These are phyloP conservation scores for Frieseomelitta varia DNA, from an alignment of 1,140 invertebrate genomes.

Conservation along the genomic window DNA sequence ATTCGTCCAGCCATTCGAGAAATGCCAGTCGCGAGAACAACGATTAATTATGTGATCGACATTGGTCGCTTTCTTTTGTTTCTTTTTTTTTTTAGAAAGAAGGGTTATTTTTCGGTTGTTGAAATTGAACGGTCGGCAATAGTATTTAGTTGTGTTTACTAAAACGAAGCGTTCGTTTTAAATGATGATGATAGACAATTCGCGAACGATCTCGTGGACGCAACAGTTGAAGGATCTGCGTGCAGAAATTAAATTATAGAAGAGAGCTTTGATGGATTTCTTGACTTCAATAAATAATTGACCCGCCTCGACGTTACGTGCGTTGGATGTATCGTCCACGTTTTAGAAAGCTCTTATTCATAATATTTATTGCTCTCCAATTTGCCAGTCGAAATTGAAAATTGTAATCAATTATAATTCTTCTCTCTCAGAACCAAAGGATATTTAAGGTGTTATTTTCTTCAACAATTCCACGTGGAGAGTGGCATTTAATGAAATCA, in stretches of 20 bases:
- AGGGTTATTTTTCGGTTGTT: background rate
- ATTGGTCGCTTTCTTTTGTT: background rate
- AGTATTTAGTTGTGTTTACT: too few species aligned
- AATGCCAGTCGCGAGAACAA: background rate
- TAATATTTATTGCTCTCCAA: background rate
- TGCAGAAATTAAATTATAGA: background rate
- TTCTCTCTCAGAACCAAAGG: background rate
- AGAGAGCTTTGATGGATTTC: background rate
- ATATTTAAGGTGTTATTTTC: background rate
- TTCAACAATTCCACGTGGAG: background rate
- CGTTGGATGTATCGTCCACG: background rate
- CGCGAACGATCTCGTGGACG: too few species aligned
- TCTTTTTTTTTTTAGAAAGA: background rate
- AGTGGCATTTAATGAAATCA: background rate
- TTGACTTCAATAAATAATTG: background rate
- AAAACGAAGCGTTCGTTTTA: too few species aligned
- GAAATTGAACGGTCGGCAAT: too few species aligned
- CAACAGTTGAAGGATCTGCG: background rate
- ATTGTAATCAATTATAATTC: background rate
- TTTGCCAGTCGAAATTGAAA: background rate
- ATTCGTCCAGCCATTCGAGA: slow-evolving; percentile 52
- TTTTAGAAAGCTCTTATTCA: background rate
- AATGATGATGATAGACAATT: too few species aligned
- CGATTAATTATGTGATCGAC: slow-evolving; percentile 45
- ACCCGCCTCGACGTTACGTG: too few species aligned